phyloP scores from a whole-genome alignment of 2,797 vertebrate species.

The Meda fulgida region DNA sequence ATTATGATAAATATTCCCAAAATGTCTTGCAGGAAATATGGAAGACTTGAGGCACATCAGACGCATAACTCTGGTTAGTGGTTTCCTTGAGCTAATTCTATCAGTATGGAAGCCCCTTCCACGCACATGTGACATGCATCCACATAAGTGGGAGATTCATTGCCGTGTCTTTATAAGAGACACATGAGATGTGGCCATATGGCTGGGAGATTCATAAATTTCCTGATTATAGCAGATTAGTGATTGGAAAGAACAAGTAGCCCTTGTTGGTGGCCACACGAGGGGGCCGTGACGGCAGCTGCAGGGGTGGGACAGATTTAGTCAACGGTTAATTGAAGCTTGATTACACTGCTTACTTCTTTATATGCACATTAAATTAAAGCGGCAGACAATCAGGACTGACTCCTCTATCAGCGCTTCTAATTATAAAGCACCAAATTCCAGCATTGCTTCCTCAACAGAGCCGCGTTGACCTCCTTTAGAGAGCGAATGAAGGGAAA shows the following conservation, averaged over 20 bases:
- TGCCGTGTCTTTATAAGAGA: slow-evolving; percentile 65
- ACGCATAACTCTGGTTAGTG: slow-evolving; percentile 71
- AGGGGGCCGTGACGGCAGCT: slow-evolving; percentile 61
- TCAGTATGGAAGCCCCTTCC: slow-evolving; percentile 72
- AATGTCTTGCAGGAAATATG: slow-evolving; percentile 73
- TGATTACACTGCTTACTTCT: slow-evolving; percentile 73
- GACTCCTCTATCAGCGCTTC: slow-evolving; percentile 47
- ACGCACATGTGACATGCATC: slow-evolving; percentile 75
- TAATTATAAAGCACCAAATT: slow-evolving; percentile 71
- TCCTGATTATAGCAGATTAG: slow-evolving; percentile 56
- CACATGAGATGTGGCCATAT: slow-evolving; percentile 72
- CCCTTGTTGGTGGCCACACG: slow-evolving; percentile 40
- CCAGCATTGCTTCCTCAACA: slow-evolving; percentile 74
- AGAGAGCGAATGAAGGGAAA: slow-evolving; percentile 48
- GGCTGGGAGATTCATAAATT: slow-evolving; percentile 62
- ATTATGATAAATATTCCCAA: slow-evolving; percentile 66
- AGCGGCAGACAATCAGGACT: slow-evolving; percentile 69
- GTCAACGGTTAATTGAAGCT: slow-evolving; percentile 76
- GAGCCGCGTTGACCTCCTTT: slow-evolving; percentile 71
- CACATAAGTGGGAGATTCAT: slow-evolving; percentile 75
- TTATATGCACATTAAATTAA: slow-evolving; percentile 67
- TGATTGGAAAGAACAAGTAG: slow-evolving; percentile 57
- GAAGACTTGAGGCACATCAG: slow-evolving; percentile 69
- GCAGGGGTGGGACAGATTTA: slow-evolving; percentile 72
- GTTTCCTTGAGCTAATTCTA: slow-evolving; percentile 81